Percentiles rank a stretch among this genome's conserved stretches.
Evolutionary conservation across 2,797 vertebrate species (phyloP).

Genomic region (Jordanella pulchra): DNA sequence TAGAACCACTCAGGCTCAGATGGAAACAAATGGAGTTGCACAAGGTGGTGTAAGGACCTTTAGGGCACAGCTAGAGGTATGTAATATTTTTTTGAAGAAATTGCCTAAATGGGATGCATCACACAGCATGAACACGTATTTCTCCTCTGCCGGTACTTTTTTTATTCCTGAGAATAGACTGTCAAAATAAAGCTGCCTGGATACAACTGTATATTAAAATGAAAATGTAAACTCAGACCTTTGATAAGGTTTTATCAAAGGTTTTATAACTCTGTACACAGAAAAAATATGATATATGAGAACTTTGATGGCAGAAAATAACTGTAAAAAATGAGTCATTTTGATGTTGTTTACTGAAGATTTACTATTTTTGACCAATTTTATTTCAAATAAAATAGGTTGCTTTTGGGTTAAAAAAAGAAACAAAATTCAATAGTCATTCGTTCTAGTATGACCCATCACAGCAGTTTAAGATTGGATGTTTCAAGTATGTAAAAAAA

Average conservation of each 20-base stretch:
- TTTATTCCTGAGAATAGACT: background rate
- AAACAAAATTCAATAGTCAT: too few species aligned
- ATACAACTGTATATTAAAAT: background rate
- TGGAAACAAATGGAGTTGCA: constrained; percentile 22
- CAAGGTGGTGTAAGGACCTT: constrained; percentile 18
- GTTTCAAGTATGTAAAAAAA: too few species aligned
- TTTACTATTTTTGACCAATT: background rate
- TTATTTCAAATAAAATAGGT: too few species aligned
- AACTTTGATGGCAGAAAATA: background rate
- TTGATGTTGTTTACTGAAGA: background rate
- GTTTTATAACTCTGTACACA: background rate
- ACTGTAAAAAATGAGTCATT: background rate
- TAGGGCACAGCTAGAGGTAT: constrained; percentile 9
- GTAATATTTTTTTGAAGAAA: background rate
- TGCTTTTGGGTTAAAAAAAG: too few species aligned
- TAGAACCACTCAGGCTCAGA: constrained; percentile 26
- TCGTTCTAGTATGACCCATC: too few species aligned
- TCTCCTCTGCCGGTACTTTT: background rate
- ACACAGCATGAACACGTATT: background rate
- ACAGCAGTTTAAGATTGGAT: too few species aligned
- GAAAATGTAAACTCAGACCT: background rate
- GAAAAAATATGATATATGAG: background rate
- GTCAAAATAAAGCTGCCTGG: background rate
- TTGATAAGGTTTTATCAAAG: background rate
- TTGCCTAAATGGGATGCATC: background rate